Percentiles rank a stretch among this genome's conserved stretches.
These are phyloP conservation scores for Meloidogyne chitwoodi DNA, from an alignment of 1,140 invertebrate species.

Conservation along the genomic window DNA sequence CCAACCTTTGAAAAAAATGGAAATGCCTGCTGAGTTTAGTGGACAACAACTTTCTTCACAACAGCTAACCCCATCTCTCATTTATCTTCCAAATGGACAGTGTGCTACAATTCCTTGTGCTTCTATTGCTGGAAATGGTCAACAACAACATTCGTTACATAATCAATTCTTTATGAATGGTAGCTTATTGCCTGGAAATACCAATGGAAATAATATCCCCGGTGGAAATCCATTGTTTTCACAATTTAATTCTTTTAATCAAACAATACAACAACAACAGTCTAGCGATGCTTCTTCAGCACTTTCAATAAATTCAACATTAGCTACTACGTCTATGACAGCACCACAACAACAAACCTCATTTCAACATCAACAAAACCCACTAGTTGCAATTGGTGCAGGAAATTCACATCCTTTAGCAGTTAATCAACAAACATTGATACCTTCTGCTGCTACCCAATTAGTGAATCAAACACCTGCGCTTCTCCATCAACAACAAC, in stretches of 20 bases:
- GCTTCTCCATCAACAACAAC: conserved; percentile 15
- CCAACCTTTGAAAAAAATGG: neutral
- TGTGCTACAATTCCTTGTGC: neutral
- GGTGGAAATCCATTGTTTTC: neutral
- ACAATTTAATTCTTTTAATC: neutral
- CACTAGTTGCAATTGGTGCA: neutral
- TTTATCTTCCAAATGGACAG: neutral
- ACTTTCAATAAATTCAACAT: neutral
- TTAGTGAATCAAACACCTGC: neutral
- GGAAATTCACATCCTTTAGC: neutral
- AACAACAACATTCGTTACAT: neutral
- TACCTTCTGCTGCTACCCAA: neutral
- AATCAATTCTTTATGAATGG: neutral
- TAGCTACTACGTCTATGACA: neutral
- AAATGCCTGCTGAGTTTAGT: neutral
- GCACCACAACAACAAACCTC: neutral
- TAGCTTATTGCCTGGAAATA: too few relatives aligned
- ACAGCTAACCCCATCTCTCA: neutral
- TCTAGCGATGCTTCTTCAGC: neutral
- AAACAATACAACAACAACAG: neutral
- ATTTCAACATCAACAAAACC: neutral
- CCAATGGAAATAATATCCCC: neutral
- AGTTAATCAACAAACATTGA: neutral
- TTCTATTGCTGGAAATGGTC: neutral
- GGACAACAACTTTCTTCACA: neutral